phyloP scores from a whole-genome alignment of 2,888 invertebrate species.

The Leptopilina syphax region DNA sequence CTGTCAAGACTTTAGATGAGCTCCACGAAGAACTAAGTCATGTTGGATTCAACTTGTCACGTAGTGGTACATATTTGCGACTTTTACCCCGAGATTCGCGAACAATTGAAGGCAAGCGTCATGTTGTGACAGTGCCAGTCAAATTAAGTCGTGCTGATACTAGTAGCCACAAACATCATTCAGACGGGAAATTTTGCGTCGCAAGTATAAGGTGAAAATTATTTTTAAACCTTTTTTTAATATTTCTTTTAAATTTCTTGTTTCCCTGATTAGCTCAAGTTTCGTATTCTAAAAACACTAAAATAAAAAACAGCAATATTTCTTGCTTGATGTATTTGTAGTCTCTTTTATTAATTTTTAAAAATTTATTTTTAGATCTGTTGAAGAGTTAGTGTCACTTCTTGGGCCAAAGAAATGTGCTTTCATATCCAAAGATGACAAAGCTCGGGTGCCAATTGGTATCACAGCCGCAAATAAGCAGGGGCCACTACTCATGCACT shows the following conservation, averaged over 20 bases:
- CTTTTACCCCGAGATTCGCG: conserved; percentile 58
- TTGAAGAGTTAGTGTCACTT: conserved; percentile 55
- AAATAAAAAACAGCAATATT: too few species aligned
- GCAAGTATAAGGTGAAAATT: conserved; percentile 25
- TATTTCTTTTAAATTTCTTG: conserved; percentile 44
- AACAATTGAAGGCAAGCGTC: conserved; percentile 61
- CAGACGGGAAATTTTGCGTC: conserved; percentile 54
- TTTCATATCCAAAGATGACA: too few species aligned
- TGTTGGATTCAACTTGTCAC: conserved; percentile 55
- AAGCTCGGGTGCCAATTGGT: conserved; percentile 70
- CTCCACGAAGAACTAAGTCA: conserved; percentile 38
- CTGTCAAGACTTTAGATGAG: conserved; percentile 44
- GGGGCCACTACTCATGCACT: conserved; percentile 65
- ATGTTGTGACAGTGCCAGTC: conserved; percentile 62
- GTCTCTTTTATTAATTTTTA: not conserved
- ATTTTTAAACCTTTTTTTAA: too few species aligned
- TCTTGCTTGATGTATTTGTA: too few species aligned
- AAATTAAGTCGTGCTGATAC: conserved; percentile 52
- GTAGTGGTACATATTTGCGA: conserved; percentile 58
- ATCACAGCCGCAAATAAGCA: conserved; percentile 72
- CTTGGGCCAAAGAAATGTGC: conserved; percentile 50
- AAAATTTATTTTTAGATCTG: not conserved
- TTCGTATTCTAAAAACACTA: not conserved
- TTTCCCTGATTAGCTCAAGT: too few species aligned
- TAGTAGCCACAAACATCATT: conserved; percentile 58